A percentile compares a stretch with the other conserved stretches of the same genome.
These are phyloP conservation scores for Bellardia pandia DNA, from an alignment of 2,888 invertebrate genomes.

Conservation along the genomic window DNA sequence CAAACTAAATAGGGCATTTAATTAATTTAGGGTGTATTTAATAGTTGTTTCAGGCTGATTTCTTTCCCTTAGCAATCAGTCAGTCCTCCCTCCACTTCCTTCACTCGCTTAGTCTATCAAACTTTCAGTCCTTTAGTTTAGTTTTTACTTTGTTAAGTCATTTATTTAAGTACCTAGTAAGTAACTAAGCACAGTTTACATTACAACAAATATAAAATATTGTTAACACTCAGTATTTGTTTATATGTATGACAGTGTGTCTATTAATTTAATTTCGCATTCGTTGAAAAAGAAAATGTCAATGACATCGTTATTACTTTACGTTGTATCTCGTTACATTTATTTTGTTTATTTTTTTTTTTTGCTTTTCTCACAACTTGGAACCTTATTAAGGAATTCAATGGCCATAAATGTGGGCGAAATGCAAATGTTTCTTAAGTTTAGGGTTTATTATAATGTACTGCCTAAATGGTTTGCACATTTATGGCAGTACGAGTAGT, in stretches of 20 bases:
- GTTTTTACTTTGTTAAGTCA: not conserved
- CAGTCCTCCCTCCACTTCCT: not conserved
- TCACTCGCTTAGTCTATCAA: not conserved
- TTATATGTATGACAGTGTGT: not conserved
- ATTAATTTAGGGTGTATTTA: slow-evolving; percentile 53
- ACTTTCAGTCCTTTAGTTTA: not conserved
- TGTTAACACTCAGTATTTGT: slow-evolving; percentile 35
- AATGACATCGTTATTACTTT: slow-evolving; percentile 24
- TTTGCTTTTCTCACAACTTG: not conserved
- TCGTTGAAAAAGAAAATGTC: slow-evolving; percentile 6
- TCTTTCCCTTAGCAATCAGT: slow-evolving; percentile 5
- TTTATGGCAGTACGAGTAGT: not conserved
- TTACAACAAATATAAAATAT: slow-evolving; percentile 18
- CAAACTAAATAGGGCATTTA: slow-evolving; percentile 28
- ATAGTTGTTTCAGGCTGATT: slow-evolving; percentile 17
- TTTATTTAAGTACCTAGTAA: not conserved
- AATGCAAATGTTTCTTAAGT: not conserved
- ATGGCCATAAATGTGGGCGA: not conserved
- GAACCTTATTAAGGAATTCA: not conserved
- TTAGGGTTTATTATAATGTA: not conserved
- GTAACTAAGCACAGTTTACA: not conserved
- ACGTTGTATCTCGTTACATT: not conserved
- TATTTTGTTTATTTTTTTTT: too few relatives aligned
- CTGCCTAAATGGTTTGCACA: too few relatives aligned
- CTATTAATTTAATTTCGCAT: not conserved